Base-by-base conservation (phyloP, 2,888 invertebrate species). In the Anorthoa munda region DNA sequence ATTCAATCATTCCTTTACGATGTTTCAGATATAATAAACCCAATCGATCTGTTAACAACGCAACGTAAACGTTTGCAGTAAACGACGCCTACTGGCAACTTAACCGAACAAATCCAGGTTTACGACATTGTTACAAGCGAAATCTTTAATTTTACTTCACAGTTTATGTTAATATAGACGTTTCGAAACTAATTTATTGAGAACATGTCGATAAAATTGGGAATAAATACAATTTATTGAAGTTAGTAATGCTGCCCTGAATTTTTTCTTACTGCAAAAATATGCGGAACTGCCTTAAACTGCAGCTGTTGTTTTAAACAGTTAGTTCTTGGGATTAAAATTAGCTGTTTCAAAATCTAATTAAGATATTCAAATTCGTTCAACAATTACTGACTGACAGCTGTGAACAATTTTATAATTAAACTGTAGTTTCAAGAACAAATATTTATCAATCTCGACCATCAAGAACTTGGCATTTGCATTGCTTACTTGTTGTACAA, bases 81-180 rank as follows among this genome's bases (percentile, higher is more conserved):
- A 89, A 87, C n/a, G 75, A 81, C 92, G 89, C 92, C 93, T 90
- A 91, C 93, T 73, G 75, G 67, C 53, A 63, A 77, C 55, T 67
- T 31, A 31, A 79, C 77, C 75, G 76, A 81, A 86, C 88, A 82
- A 88, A 91, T 88, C 78, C 81, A 85, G 80, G 82, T 86, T 91
- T 90, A 90, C 81, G 79, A 85, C 83, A 79, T 77, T 88, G 89
- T 90, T 90, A 89, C 90, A 88, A 85, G 83, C 86, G 76, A 89
- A 90, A 91, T 88, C 86, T 90, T 91, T 90, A 90, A 90, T 90
- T 92, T 92, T 89, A 91, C 82, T 84, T 86, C 83, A 79, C 84
- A 80, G 72, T 84, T 85, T 83, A 86, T 85, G 81, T 82, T 88
- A 85, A 91, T 88, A 88, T 86, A 89, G 90, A 88, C 86, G 83